Percentiles rank a stretch among this genome's conserved stretches.
These are phyloP conservation scores for Epsilonema sp. DNA, from an alignment of 2,888 invertebrate genomes.

Conservation along the genomic window DNA sequence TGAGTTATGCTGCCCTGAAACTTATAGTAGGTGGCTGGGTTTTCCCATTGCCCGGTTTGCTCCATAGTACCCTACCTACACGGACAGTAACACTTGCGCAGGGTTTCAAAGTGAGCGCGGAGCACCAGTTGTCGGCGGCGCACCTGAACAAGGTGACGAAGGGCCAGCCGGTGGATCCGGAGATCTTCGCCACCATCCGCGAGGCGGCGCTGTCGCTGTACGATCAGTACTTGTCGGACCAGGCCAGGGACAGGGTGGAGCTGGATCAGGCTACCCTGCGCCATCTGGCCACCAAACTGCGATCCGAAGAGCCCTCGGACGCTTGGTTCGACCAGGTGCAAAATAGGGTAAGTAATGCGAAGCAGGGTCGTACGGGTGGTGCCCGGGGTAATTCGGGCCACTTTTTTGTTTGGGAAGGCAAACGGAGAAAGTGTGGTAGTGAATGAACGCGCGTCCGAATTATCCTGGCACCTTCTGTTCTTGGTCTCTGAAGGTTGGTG, in stretches of 20 bases:
- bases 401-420: no score
- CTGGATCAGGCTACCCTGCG: constrained; percentile 44
- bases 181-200: constrained; percentile 35
- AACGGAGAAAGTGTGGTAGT: no score
- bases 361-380: no score
- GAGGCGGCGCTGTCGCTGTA: constrained; percentile 52
- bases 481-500: no score
- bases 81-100: no score
- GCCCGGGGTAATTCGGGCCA: no score
- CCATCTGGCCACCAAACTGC: constrained; percentile 42
- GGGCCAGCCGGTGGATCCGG: constrained; percentile 32
- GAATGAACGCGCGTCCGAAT: no score
- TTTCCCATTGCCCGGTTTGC: no score
- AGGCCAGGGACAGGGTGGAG: constrained; percentile 43
- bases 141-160: constrained; percentile 16
- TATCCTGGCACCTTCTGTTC: no score
- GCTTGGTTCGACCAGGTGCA: constrained; percentile 68
- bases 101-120: constrained; percentile 44
- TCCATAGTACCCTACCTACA: no score
- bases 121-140: constrained; percentile 41
- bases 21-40: no score
- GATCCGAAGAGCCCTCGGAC: constrained; percentile 44
- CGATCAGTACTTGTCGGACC: constrained; percentile 52
- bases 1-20: no score
- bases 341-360: constrained; percentile 24